Evolutionary conservation across 2,888 invertebrate species (phyloP).

Genomic region (Coelogynopora nodosa): DNA sequence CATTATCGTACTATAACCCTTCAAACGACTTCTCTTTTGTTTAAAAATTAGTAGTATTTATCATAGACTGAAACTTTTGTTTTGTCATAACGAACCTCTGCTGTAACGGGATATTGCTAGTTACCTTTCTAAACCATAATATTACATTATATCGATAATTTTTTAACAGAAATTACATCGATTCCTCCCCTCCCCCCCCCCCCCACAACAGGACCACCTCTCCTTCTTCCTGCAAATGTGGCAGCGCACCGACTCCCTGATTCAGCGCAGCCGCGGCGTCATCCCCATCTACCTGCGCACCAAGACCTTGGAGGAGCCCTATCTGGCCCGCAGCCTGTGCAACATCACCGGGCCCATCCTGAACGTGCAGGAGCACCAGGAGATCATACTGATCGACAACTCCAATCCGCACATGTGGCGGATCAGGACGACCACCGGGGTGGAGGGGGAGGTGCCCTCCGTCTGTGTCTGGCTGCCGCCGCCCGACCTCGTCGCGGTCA

Average conservation of each 20-base stretch:
- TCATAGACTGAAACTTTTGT: too few species aligned
- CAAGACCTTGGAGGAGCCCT: too few species aligned
- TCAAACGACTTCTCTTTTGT: too few species aligned
- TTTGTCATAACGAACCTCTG: too few species aligned
- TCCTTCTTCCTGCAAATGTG: conserved; percentile 9
- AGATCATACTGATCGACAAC: neutral
- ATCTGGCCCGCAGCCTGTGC: too few species aligned
- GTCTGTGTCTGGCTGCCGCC: conserved; percentile 5
- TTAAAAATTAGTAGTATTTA: too few species aligned
- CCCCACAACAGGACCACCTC: neutral
- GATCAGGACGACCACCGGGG: neutral
- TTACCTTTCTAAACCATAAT: too few species aligned
- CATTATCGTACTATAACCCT: too few species aligned
- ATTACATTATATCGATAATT: too few species aligned
- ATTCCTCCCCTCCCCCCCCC: too few species aligned
- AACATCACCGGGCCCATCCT: neutral
- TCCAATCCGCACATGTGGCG: conserved; percentile 19
- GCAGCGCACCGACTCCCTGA: neutral
- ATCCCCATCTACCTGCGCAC: neutral
- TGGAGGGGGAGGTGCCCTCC: conserved; percentile 5
- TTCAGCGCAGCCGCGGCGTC: neutral
- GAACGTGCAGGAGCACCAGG: neutral
- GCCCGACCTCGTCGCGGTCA: neutral
- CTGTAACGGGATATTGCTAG: too few species aligned
- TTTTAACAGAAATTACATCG: too few species aligned